Percentiles rank a stretch among this genome's conserved stretches.
These are phyloP conservation scores for Ichneumoninae sp. DNA, from an alignment of 2,888 invertebrate genomes.

Conservation along the genomic window DNA sequence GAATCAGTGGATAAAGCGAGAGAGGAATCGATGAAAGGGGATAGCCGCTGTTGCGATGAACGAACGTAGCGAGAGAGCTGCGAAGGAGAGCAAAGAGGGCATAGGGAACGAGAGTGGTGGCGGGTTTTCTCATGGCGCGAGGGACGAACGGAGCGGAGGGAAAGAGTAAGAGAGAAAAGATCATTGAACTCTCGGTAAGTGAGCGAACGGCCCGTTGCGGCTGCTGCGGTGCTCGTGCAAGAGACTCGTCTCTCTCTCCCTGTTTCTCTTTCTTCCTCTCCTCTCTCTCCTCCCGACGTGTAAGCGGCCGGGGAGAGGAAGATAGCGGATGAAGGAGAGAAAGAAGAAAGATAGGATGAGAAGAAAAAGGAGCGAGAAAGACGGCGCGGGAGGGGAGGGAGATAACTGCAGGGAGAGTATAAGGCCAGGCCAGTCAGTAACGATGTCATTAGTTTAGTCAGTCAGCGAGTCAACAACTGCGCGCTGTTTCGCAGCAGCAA, in stretches of 20 bases:
- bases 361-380: slow-evolving; percentile 40
- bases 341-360: slow-evolving; percentile 54
- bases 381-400: slow-evolving; percentile 43
- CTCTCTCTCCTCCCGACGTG: background rate
- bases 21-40: slow-evolving; percentile 69
- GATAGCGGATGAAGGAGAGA: slow-evolving; percentile 48
- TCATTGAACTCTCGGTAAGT: slow-evolving; percentile 78
- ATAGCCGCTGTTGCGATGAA: slow-evolving; percentile 59
- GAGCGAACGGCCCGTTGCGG: slow-evolving; percentile 68
- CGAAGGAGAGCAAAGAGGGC: slow-evolving; percentile 48
- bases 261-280: background rate
- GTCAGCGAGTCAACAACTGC: slow-evolving; percentile 83
- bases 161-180: slow-evolving; percentile 69
- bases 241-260: background rate
- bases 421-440: slow-evolving; percentile 82
- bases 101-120: slow-evolving; percentile 55
- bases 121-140: slow-evolving; percentile 54
- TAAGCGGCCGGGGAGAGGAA: slow-evolving; percentile 49
- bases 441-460: slow-evolving; percentile 84
- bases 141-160: slow-evolving; percentile 68
- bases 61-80: slow-evolving; percentile 55
- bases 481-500: slow-evolving; percentile 75
- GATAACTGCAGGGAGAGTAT: slow-evolving; percentile 71
- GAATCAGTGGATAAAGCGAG: slow-evolving; percentile 58
- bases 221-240: slow-evolving; percentile 68